Base-by-base conservation (phyloP, 2,888 invertebrate genomes). In the Trichopoda pennipes region DNA sequence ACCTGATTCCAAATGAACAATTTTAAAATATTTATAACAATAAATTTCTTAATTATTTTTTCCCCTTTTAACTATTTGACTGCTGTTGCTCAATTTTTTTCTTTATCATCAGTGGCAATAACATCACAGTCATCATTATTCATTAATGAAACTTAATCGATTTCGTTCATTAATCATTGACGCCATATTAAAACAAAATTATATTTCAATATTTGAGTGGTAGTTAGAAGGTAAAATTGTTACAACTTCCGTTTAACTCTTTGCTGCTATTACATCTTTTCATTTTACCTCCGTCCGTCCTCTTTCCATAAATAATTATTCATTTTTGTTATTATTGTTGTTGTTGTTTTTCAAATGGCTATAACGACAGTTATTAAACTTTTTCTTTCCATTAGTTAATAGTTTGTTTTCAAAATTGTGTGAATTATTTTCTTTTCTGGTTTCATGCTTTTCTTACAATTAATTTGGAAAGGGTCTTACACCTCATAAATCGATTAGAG, bases 131-230 rank as follows among this genome's bases (percentile, higher is more conserved):
- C 79, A 72, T 79, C 75, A 60, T 82, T 72, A 82, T 88, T 89
- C 88, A 87, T 89, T 89, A 88, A 87, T 88, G 88, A 88, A 88
- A 87, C 86, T 88, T 88, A 89, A 89, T 89, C 89, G 90, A 89
- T 89, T 89, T 85, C 86, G 87, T 89, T 89, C 89, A 89, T 89
- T 89, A 89, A 89, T 89, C 89, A 89, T 89, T 84, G 84, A 85
- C 83, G 85, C 84, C 84, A 80, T 76, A 85, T 84, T 85, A 84
- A 85, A 84, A 83, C 56, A 77, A 81, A 83, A 81, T 85, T 87
- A 88, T 77, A 84, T 70, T 63, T 77, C 32, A 49, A 56, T 76
- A 35, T 63, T 38, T 42, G 63, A 51, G 49, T 19, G 49, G 47
- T 47, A 49, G 17, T 49, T 49, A 17, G 17, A 63, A 63, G 63